Percentiles rank a stretch among this genome's conserved stretches.
phyloP scores from a whole-genome alignment of 2,113 vertebrate genomes.

The Neopipo cinnamomea region DNA sequence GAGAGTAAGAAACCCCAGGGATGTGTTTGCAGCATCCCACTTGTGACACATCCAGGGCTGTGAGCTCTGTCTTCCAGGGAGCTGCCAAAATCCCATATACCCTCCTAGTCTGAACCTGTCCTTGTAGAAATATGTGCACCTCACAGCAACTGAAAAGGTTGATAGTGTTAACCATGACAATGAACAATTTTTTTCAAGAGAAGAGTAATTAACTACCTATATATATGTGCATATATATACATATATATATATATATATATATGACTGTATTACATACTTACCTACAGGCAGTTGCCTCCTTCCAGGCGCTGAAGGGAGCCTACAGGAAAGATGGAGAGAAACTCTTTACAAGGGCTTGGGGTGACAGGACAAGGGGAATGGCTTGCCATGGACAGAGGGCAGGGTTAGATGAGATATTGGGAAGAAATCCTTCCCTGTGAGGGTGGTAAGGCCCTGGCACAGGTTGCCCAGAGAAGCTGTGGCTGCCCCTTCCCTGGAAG shows the following conservation, averaged over 20 bases:
- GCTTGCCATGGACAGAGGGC: background rate
- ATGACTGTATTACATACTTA: background rate
- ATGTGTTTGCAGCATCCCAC: fast-evolving
- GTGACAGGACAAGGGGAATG: background rate
- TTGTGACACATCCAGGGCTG: fast-evolving
- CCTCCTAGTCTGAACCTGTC: fast-evolving
- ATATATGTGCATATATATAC: background rate
- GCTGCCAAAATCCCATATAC: background rate
- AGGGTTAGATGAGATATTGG: background rate
- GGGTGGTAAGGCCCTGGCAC: background rate
- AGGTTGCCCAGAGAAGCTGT: background rate
- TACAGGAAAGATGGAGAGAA: background rate
- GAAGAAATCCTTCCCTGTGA: background rate
- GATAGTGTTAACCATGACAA: fast-evolving
- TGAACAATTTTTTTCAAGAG: fast-evolving
- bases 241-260: background rate
- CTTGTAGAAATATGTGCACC: fast-evolving
- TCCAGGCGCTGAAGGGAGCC: background rate
- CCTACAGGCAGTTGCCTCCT: background rate
- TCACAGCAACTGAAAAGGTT: background rate
- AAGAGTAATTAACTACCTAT: background rate
- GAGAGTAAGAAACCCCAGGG: background rate
- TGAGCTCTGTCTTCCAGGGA: background rate
- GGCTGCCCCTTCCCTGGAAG: background rate
- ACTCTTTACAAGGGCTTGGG: background rate